Evolutionary conservation across 2,113 vertebrate genomes (phyloP).

Genomic region (Aptenodytes forsteri): DNA sequence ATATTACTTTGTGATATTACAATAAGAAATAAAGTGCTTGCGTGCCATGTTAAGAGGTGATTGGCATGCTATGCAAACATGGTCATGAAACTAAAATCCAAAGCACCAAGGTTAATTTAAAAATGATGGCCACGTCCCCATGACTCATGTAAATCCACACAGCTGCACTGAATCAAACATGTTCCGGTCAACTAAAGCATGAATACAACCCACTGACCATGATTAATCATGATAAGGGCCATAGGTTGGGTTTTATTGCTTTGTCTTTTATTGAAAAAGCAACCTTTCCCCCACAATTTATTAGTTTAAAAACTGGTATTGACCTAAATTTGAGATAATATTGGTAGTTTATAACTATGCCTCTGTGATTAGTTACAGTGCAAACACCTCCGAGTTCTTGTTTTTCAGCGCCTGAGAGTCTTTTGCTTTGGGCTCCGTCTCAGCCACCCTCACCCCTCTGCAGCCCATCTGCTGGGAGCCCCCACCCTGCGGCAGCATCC

Average conservation of each 20-base stretch:
- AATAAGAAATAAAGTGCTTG: neutral
- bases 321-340: slow-evolving; percentile 16
- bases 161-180: neutral
- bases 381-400: neutral
- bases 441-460: neutral
- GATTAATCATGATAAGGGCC: neutral
- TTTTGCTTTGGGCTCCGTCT: rapidly evolving
- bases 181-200: neutral
- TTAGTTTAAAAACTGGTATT: neutral
- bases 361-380: neutral
- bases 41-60: neutral
- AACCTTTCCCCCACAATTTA: neutral
- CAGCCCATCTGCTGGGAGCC: rapidly evolving
- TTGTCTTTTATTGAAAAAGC: slow-evolving; percentile 13
- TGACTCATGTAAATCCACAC: neutral
- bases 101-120: neutral
- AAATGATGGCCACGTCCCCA: neutral
- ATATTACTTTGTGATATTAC: neutral
- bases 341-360: neutral
- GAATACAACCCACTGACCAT: neutral
- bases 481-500: neutral
- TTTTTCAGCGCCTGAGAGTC: neutral
- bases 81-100: neutral
- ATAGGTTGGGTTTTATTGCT: neutral
- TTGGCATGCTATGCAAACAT: neutral